A percentile compares a stretch with the other conserved stretches of the same genome.
phyloP scores from a whole-genome alignment of 2,797 vertebrate species.

The Geotrypetes seraphini region DNA sequence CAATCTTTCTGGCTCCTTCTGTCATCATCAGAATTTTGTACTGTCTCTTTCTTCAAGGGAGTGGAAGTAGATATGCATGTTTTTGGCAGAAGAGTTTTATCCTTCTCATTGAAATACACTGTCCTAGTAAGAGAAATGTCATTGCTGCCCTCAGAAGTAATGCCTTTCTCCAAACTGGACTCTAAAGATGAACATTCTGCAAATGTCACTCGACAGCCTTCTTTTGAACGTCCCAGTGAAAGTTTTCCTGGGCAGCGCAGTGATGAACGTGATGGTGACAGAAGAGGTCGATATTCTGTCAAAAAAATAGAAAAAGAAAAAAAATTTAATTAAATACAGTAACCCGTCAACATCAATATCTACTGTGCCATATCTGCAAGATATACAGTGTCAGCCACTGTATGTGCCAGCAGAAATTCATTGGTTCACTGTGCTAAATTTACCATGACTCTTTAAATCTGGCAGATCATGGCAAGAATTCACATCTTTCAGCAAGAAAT shows the following conservation, averaged over 20 bases:
- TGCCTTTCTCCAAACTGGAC: conserved; percentile 17
- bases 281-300: conserved; percentile 34
- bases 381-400: too few relatives aligned
- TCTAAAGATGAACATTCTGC: conserved; percentile 33
- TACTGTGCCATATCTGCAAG: too few relatives aligned
- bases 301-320: background rate
- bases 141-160: conserved; percentile 10
- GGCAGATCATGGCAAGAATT: too few relatives aligned
- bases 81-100: conserved; percentile 9
- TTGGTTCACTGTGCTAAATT: too few relatives aligned
- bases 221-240: conserved; percentile 9
- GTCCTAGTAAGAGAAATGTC: conserved; percentile 14
- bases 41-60: conserved; percentile 17
- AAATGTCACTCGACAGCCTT: conserved; percentile 37
- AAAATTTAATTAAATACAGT: background rate
- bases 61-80: conserved; percentile 19
- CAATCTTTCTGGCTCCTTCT: conserved; percentile 18
- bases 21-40: conserved; percentile 14
- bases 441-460: too few relatives aligned
- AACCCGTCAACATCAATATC: too few relatives aligned
- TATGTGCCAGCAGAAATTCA: too few relatives aligned
- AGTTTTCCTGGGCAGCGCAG: conserved; percentile 34
- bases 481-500: too few relatives aligned
- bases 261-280: conserved; percentile 23
- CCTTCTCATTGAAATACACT: conserved; percentile 23